Conservation (phyloP, 2,888 invertebrate genomes). For the Geotrupes spiniger region DNA sequence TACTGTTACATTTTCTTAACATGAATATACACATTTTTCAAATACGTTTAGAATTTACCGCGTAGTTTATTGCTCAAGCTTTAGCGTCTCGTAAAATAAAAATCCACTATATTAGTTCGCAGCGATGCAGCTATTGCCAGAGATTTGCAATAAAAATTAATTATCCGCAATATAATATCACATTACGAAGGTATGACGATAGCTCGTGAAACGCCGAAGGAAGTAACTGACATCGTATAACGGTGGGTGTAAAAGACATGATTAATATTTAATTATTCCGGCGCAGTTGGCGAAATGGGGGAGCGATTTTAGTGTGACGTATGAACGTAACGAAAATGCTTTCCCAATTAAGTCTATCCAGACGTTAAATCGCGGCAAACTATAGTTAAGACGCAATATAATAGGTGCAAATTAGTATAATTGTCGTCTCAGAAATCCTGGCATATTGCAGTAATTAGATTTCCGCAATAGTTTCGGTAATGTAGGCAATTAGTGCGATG, state of each 20-base stretch:
- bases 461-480: constrained; percentile 48
- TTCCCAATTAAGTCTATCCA: constrained; percentile 44
- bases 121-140: no score
- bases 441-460: constrained; percentile 50
- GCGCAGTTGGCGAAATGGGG: not conserved
- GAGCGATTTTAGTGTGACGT: not conserved
- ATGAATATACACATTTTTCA: no score
- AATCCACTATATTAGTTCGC: no score
- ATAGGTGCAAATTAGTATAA: constrained; percentile 51
- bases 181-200: not conserved
- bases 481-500: constrained; percentile 46
- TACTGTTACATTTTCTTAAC: no score
- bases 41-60: no score
- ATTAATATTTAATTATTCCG: constrained; percentile 6
- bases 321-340: constrained; percentile 28
- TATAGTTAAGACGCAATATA: constrained; percentile 42
- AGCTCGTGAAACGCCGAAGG: not conserved
- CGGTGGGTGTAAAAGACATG: not conserved
- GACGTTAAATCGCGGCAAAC: constrained; percentile 41
- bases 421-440: constrained; percentile 49
- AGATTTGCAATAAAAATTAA: not conserved
- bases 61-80: no score
- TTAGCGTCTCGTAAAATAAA: no score
- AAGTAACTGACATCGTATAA: not conserved
- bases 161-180: not conserved